Base-by-base conservation (phyloP, 1,140 invertebrate species). In the Cyrtorhinus lividipennis region DNA sequence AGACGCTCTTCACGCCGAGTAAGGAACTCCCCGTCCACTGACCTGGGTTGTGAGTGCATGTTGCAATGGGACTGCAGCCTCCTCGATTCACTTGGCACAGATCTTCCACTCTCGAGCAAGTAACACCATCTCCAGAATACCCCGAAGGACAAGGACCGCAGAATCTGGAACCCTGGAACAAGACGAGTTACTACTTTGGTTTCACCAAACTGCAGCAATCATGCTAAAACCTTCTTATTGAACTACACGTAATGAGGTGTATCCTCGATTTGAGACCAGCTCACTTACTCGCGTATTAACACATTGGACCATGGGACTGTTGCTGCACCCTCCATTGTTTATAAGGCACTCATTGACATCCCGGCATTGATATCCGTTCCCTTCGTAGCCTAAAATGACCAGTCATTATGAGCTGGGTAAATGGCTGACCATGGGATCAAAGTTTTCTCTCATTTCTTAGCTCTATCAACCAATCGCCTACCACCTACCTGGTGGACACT, bases 141-240 rank as follows among this genome's bases (percentile, higher is more conserved):
- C 92, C 92, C 8, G 83, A 68, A n/a, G 93, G 92, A 77, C 94
- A 97, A 1, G 78, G 67, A 0, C 86, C 89, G 75, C 94, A 98
- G 24, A 80, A 79, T 66, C 84, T 81, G 0, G 89, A 90, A 12
- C 93, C 93, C 78, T 85, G 26, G 1, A 61, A 61, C 12, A 15
- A 8, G 30, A 38, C 30, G n/a, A n/a, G n/a, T n/a, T n/a, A n/a
- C n/a, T n/a, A n/a, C n/a, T n/a, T 38, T 38, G 30, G 30, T 15
- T 38, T 38, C 5, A 38, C 15, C 30, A 38, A 38, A 38, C 30
- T 38, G 15, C 30, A 38, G 30, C n/a, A n/a, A n/a, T 38, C 30
- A 38, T 38, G 30, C 5, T 38, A 15, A 15, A 38, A 5, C 15
- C 15, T 38, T 38, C 15, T 38, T 5, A 15, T 38, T 38, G 30